These are phyloP conservation scores for Sebastes flavidus DNA, from an alignment of 2,797 vertebrate genomes.

Conservation along the genomic window DNA sequence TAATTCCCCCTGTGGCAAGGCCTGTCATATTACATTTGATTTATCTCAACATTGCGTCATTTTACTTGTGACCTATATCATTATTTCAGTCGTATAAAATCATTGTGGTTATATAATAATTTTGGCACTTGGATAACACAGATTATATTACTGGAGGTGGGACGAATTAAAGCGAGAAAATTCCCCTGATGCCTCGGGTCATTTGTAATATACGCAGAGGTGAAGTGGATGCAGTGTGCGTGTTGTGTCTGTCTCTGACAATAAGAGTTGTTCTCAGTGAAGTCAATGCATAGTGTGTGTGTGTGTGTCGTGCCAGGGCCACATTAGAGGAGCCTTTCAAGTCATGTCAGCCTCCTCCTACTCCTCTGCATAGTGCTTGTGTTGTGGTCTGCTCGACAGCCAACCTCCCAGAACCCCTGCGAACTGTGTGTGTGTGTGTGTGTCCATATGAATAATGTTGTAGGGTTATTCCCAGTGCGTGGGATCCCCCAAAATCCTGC, in stretches of 20 bases:
- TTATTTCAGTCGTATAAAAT: conserved; percentile 31
- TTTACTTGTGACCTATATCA: conserved; percentile 54
- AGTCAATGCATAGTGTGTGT: conserved; percentile 30
- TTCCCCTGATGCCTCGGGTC: conserved; percentile 60
- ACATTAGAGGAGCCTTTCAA: conserved; percentile 85
- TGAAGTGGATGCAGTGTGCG: conserved; percentile 40
- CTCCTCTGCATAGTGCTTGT: conserved; percentile 82
- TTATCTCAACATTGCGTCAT: conserved; percentile 67
- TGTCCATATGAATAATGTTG: conserved; percentile 27
- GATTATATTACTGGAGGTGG: conserved; percentile 49
- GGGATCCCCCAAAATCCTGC: conserved; percentile 44
- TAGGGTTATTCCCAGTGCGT: conserved; percentile 53
- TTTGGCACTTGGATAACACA: conserved; percentile 23
- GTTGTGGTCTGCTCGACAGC: conserved; percentile 82
- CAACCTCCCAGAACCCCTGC: conserved; percentile 75
- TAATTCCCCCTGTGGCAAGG: not conserved
- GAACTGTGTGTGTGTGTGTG: conserved; percentile 48
- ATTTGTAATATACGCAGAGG: conserved; percentile 40
- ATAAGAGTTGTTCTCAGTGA: conserved; percentile 31
- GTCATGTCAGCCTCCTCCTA: conserved; percentile 80
- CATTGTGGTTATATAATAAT: conserved; percentile 7
- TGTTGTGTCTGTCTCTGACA: conserved; percentile 21
- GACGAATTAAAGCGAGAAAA: conserved; percentile 38
- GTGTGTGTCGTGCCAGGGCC: conserved; percentile 80
- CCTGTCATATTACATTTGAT: not conserved